phyloP scores from a whole-genome alignment of 2,113 vertebrate species.

The Zosterops lateralis region DNA sequence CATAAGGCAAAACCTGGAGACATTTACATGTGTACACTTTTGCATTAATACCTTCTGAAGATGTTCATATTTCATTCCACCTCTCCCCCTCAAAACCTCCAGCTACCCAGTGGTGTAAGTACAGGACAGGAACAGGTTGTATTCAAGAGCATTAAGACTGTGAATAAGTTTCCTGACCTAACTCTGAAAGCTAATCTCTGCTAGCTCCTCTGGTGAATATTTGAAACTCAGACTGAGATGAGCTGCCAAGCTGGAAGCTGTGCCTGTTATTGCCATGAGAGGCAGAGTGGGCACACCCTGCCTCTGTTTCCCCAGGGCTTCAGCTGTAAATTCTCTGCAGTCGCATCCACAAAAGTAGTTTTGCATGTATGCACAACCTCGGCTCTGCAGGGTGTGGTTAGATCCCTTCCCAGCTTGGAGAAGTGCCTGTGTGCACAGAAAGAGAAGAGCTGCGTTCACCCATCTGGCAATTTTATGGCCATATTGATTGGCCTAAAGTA shows the following conservation, averaged over 20 bases:
- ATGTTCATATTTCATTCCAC: background rate
- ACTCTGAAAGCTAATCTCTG: background rate
- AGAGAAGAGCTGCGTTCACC: background rate
- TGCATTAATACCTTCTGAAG: background rate
- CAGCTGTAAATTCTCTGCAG: background rate
- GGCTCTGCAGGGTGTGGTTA: background rate
- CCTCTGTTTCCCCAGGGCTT: background rate
- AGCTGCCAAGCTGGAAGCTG: slow-evolving; percentile 24
- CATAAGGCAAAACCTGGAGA: background rate
- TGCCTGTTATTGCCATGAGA: slow-evolving; percentile 5
- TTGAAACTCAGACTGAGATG: background rate
- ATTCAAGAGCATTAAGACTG: background rate
- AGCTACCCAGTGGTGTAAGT: background rate
- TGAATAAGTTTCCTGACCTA: background rate
- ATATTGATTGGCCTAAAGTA: background rate
- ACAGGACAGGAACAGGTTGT: background rate
- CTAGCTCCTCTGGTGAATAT: background rate
- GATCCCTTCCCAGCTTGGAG: background rate
- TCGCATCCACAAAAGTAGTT: background rate
- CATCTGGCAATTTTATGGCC: slow-evolving; percentile 21
- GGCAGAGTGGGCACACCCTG: background rate
- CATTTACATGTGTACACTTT: background rate
- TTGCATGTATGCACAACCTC: background rate
- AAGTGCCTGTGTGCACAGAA: background rate
- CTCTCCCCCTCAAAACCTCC: background rate